phyloP scores from a whole-genome alignment of 2,797 vertebrate species.

The Sparus aurata region DNA sequence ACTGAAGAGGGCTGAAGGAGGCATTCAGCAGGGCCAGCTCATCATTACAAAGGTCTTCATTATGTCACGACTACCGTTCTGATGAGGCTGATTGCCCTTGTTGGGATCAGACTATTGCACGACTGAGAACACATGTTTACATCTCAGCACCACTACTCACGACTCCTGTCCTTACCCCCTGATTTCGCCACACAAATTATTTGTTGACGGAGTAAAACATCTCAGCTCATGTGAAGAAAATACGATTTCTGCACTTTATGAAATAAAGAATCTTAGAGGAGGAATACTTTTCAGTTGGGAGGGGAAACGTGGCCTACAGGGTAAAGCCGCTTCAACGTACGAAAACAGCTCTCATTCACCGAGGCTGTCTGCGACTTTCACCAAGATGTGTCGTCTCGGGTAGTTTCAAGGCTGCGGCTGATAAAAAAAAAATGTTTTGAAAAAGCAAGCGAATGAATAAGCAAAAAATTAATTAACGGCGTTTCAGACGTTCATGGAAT shows the following conservation, averaged over 20 bases:
- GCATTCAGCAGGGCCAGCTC: conserved; percentile 10
- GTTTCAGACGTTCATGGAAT: background rate
- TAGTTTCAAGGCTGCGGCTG: conserved; percentile 18
- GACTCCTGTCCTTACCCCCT: background rate
- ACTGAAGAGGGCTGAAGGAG: conserved; percentile 1
- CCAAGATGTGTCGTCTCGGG: background rate
- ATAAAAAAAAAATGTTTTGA: background rate
- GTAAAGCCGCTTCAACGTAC: background rate
- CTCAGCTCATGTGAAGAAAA: background rate
- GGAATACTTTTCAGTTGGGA: background rate
- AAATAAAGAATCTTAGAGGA: background rate
- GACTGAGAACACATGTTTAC: conserved; percentile 13
- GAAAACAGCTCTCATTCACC: background rate
- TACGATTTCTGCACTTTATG: background rate
- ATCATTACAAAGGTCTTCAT: conserved; percentile 3
- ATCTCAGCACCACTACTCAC: background rate
- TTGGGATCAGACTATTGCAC: background rate
- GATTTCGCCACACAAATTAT: background rate
- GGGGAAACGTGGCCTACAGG: background rate
- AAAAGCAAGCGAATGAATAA: background rate
- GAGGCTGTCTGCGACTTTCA: background rate
- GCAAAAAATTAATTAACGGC: background rate
- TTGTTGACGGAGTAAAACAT: background rate
- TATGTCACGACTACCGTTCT: background rate
- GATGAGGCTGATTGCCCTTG: conserved; percentile 23